phyloP scores from a whole-genome alignment of 2,797 vertebrate genomes.

The Chelonia mydas region DNA sequence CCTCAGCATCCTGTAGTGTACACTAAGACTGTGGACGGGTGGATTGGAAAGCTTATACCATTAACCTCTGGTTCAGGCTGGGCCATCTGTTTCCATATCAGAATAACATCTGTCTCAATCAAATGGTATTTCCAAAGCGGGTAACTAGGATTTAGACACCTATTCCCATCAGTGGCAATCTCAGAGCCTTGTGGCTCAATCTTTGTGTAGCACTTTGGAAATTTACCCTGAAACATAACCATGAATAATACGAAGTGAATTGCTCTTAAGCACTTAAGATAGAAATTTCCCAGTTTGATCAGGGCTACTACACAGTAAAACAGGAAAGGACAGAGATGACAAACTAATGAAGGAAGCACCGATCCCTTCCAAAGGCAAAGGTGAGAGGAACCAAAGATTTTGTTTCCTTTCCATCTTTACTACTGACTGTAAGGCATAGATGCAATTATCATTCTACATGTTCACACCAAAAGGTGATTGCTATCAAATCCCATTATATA shows the following conservation, averaged over 20 bases:
- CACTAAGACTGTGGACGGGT: background rate
- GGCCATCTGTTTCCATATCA: background rate
- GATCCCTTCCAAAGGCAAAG: background rate
- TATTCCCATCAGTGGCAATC: background rate
- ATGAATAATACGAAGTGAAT: background rate
- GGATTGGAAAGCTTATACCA: background rate
- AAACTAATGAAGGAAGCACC: background rate
- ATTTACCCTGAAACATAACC: background rate
- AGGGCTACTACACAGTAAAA: background rate
- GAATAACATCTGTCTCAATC: fast-evolving
- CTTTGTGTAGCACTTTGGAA: background rate
- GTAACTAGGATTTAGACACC: background rate
- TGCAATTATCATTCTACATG: background rate
- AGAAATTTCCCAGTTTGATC: background rate
- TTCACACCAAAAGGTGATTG: background rate
- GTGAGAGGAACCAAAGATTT: background rate
- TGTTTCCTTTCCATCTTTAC: background rate
- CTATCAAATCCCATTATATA: background rate
- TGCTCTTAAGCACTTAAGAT: background rate
- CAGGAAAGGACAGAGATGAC: background rate
- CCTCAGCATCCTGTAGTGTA: background rate
- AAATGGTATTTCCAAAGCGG: background rate
- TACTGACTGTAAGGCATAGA: background rate
- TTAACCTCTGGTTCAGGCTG: background rate
- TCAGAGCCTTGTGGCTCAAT: background rate